Conservation (phyloP, 30 jellyfish, hydroid and myxozoan genomes). For the Calvadosia cruxmelitensis region DNA sequence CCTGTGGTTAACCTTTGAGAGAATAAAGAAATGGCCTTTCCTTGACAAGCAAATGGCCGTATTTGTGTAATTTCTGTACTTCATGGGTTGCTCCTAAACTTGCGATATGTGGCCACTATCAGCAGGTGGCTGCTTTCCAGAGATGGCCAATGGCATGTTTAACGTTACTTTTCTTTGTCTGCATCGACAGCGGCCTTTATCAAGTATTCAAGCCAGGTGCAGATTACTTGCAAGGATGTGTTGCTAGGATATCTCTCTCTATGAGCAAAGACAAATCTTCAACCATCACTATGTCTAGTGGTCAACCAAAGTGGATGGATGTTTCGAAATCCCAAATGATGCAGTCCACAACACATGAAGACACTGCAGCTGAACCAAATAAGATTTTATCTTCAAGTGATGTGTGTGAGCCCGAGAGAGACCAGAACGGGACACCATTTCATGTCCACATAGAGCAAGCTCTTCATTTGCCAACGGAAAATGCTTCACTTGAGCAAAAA, state of each 20-base stretch:
- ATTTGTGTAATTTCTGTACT: too few species aligned
- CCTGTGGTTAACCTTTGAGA: too few species aligned
- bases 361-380: conserved; percentile 7
- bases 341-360: too few species aligned
- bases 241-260: conserved; percentile 33
- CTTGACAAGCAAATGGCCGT: too few species aligned
- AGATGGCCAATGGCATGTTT: neutral
- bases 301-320: neutral
- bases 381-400: conserved; percentile 6
- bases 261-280: neutral
- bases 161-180: neutral
- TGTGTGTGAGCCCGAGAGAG: neutral
- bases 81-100: too few species aligned
- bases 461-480: conserved; percentile 43
- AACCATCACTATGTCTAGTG: neutral
- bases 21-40: too few species aligned
- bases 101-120: too few species aligned
- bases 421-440: conserved; percentile 19
- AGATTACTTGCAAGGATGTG: conserved; percentile 29
- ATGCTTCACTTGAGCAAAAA: too few species aligned
- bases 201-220: conserved; percentile 49
- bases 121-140: neutral
- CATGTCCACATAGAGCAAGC: conserved; percentile 60
- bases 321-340: too few species aligned
- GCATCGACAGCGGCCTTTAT: conserved; percentile 38